Base-by-base conservation (phyloP, 2,888 invertebrate genomes). In the Callosobruchus maculatus region DNA sequence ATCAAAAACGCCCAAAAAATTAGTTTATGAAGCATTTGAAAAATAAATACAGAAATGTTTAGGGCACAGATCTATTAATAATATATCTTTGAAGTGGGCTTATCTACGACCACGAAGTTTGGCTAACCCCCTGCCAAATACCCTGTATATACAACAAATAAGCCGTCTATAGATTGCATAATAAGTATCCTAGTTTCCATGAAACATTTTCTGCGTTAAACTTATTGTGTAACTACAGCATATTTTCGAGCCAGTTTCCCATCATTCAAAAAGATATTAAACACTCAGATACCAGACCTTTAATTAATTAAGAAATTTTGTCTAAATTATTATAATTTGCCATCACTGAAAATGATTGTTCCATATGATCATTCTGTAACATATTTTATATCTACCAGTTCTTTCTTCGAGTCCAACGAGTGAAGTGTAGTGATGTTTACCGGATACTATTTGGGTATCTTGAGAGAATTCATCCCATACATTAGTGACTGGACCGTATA, bases 401-500 rank as follows among this genome's bases (percentile, higher is more conserved):
- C 49, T 49, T 13, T 49, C 1, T 49, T 49, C 13, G 49, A 49
- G 1, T 49, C 18, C 18, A 7, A 5, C 4, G 1, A 49, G 49
- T 49, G 49, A 3, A 18, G 49, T 49, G 49, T 13, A 13, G 49
- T 49, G 13, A 18, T 49, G 49, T 49, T 18, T 49, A 13, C 18
- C 13, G 49, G 49, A 7, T 18, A 13, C 49, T 49, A 7, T 49
- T n/a, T 75, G 22, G 77, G 75, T 0, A 68, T 76, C 20, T 70
- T 78, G 18, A 72, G 75, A 69, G 73, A 77, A 49, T 76, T 76
- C 13, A 71, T 73, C 67, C 73, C 74, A 26, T 68, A 74, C 30
- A 22, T 26, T 9, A 67, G 68, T 7, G 76, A 78, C 71, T 80
- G 80, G 80, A 74, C 70, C 13, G 71, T 77, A 0, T 79, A 76